Base-by-base conservation (phyloP, 2,888 invertebrate genomes). In the Heliconius cydno region DNA sequence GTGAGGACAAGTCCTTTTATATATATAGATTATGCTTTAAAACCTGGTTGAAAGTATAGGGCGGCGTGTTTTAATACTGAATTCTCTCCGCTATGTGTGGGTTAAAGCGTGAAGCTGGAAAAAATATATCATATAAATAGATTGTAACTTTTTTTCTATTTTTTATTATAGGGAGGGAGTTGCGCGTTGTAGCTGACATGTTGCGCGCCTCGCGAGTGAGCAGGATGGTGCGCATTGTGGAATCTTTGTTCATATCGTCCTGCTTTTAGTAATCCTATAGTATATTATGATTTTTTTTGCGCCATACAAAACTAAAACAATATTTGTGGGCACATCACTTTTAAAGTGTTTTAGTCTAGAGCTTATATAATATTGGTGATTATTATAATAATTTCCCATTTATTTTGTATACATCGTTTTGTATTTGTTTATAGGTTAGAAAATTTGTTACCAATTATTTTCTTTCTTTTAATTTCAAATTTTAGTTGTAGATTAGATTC, bases 141-240 rank as follows among this genome's bases (percentile, higher is more conserved):
- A 38, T 22, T n/a, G 34, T 70, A 52, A 52, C 19, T 67, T n/a
- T 30, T 70, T 22, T 75, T 65, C 3, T 25, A 12, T 75, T 74
- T 81, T 77, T 90, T 87, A 91, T 89, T 86, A 87, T 92, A 94
- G 94, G 94, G 93, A 90, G 90, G 91, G 88, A 90, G 94, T 82
- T 94, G 94, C 91, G 88, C 93, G 88, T 86, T 94, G 91, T 95
- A 95, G 94, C 94, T 94, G 94, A 93, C 89, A 85, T 95, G 94
- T 88, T 95, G 94, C 92, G 92, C 92, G 91, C 90, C 88, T 86
- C 86, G 86, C 85, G 87, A 87, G 85, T 82, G 83, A 80, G 82
- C 38, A 22, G 3, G 19, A 19, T 41, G 74, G 83, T 83, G 78
- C 72, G 63, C 78, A 25, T 60, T 41, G 4, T 63, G 28, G n/a